Evolutionary conservation across 2,797 vertebrate species (phyloP).

Genomic region (Galagoides demidoff): DNA sequence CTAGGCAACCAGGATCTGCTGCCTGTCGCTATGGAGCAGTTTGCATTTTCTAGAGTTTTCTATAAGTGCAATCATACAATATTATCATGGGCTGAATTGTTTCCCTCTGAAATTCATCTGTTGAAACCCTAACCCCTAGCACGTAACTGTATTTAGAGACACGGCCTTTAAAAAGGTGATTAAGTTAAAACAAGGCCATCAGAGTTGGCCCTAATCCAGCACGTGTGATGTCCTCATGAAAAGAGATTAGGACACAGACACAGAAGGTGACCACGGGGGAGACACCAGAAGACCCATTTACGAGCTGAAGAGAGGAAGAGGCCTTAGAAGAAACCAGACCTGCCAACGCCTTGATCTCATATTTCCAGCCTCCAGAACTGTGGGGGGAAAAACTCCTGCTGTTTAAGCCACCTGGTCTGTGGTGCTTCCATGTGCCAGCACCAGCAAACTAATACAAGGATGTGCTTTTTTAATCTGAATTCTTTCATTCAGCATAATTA

Average conservation of each 20-base stretch:
- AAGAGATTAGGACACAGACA: neutral
- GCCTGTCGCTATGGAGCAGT: neutral
- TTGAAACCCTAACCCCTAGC: neutral
- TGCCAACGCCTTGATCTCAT: rapidly evolving
- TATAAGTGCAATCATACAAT: neutral
- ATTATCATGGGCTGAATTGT: neutral
- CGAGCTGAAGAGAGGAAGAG: neutral
- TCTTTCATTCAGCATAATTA: neutral
- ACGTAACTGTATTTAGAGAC: neutral
- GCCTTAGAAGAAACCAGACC: neutral
- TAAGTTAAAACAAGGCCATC: neutral
- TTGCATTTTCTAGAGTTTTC: neutral
- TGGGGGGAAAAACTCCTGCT: neutral
- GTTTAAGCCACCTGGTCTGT: rapidly evolving
- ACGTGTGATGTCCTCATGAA: neutral
- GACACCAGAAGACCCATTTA: no score
- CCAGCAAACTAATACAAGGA: no score
- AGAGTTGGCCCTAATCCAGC: no score
- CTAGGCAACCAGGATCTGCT: neutral
- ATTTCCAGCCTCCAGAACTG: neutral
- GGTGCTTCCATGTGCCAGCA: no score
- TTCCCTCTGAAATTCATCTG: neutral
- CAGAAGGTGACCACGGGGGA: neutral
- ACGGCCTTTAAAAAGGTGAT: neutral
- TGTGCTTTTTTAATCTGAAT: neutral